Evolutionary conservation across 1,140 invertebrate genomes (phyloP).

Genomic region (Eumeta japonica): DNA sequence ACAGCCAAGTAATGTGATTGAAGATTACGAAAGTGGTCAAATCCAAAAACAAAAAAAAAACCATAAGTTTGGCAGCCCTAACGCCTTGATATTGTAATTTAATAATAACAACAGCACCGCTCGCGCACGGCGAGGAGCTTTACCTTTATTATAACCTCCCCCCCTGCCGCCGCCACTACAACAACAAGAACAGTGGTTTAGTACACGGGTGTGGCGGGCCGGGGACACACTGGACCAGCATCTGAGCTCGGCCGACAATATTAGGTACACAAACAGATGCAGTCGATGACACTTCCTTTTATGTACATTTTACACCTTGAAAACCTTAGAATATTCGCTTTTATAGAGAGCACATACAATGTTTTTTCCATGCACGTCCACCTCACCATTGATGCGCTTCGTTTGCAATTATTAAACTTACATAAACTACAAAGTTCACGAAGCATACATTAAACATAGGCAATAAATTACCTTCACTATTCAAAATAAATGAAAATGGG

Average conservation of each 20-base stretch:
- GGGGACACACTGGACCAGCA: slow-evolving; percentile 65
- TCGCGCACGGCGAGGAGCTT: slow-evolving; percentile 70
- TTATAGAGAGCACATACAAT: slow-evolving; percentile 34
- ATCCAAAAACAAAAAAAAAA: no score
- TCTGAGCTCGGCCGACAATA: no score
- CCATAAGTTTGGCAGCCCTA: slow-evolving; percentile 46
- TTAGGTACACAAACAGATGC: slow-evolving; percentile 55
- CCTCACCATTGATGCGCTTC: no score
- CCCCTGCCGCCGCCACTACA: slow-evolving; percentile 82
- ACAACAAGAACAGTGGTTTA: slow-evolving; percentile 74
- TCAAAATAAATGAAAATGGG: neutral
- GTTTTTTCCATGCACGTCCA: no score
- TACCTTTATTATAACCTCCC: slow-evolving; percentile 87
- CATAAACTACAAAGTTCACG: slow-evolving; percentile 13
- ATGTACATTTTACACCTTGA: slow-evolving; percentile 47
- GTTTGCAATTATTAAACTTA: slow-evolving; percentile 24
- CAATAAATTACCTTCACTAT: slow-evolving; percentile 1
- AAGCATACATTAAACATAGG: slow-evolving; percentile 18
- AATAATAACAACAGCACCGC: slow-evolving; percentile 68
- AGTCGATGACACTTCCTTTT: no score
- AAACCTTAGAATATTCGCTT: slow-evolving; percentile 48
- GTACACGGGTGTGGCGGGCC: slow-evolving; percentile 62
- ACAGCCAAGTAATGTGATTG: slow-evolving; percentile 19
- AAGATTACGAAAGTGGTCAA: no score
- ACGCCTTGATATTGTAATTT: slow-evolving; percentile 52